These are phyloP conservation scores for Listronotus bonariensis DNA, from an alignment of 1,140 invertebrate genomes.

Conservation along the genomic window DNA sequence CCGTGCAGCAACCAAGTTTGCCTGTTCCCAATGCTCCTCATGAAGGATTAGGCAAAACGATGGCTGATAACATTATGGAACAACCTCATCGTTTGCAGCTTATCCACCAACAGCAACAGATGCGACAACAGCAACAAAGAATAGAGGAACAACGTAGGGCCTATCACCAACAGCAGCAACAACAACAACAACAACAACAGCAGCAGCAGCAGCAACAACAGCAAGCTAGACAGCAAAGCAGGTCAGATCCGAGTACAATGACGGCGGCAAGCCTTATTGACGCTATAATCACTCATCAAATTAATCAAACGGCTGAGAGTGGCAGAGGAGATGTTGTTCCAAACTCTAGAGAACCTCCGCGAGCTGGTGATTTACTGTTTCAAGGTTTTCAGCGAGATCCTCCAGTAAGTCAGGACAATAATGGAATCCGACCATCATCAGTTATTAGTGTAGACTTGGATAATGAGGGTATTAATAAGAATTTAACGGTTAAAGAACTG, in stretches of 20 bases:
- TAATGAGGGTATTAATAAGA: constrained; percentile 59
- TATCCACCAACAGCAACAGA: constrained; percentile 54
- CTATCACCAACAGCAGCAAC: constrained; percentile 49
- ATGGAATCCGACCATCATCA: constrained; percentile 55
- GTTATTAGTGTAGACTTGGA: constrained; percentile 52
- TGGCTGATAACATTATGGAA: constrained; percentile 62
- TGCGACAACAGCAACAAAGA: constrained; percentile 55
- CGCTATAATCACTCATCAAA: constrained; percentile 94
- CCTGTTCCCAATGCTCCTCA: constrained; percentile 56
- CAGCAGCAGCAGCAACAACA: constrained; percentile 52
- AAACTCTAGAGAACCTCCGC: constrained; percentile 54
- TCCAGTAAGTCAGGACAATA: constrained; percentile 50
- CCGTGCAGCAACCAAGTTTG: constrained; percentile 76
- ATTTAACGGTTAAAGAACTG: constrained; percentile 74
- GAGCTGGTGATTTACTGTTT: constrained; percentile 65
- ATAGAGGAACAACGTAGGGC: constrained; percentile 54
- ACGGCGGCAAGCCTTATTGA: constrained; percentile 94
- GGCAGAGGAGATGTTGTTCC: constrained; percentile 47
- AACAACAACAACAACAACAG: constrained; percentile 48
- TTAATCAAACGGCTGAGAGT: constrained; percentile 71
- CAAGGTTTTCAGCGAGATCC: constrained; percentile 55
- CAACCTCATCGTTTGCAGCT: constrained; percentile 57
- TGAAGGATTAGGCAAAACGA: constrained; percentile 67
- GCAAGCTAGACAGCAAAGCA: constrained; percentile 55
- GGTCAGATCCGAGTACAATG: constrained; percentile 64